Base-by-base conservation (phyloP, 2,888 invertebrate species). In the Pardosa pseudoannulata region DNA sequence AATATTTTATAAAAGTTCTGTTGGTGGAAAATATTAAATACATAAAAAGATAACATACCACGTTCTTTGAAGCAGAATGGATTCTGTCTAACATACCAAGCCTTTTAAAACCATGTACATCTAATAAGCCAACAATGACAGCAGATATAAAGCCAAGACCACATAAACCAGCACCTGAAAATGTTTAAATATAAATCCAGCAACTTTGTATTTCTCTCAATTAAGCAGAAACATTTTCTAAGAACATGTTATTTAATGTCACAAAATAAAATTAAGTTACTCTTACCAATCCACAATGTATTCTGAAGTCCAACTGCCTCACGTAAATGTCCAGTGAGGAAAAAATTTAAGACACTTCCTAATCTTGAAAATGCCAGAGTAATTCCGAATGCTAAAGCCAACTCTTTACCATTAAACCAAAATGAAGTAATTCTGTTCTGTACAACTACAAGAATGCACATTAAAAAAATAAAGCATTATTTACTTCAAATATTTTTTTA, bases 321-420 rank as follows among this genome's bases (percentile, higher is more conserved):
- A 71, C 90, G 90, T 89, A 92, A 90, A 36, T 88, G 90, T 70
- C 90, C 90, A 3, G 92, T 91, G 0, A 91, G 79, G 80, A 92
- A 90, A 88, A 92, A 92, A 88, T 92, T 92, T 2, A 92, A 90
- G 3, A 92, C 92, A 89, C 91, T 91, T 11, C 91, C 92, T 16
- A 92, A 90, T 39, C 92, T 88, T 1, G 92, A 92, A 88, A 92
- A 91, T 5, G 92, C 91, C 41, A 92, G 88, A 1, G 91, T 91
- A 65, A 91, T 89, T 65, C 92, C 92, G 90, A 92, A 92, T 0
- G 92, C 92, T 89, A 92, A 89, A 11, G 92, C 92, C 62, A 92
- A 87, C 88, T 92, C 92, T 85, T 91, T 91, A 88, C 91, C 91
- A 79, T 89, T 89, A 88, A 92, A 92, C 92, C 92, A 92, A 88